Conservation (phyloP, 2,888 invertebrate genomes). For the Prionchulus punctatus region DNA sequence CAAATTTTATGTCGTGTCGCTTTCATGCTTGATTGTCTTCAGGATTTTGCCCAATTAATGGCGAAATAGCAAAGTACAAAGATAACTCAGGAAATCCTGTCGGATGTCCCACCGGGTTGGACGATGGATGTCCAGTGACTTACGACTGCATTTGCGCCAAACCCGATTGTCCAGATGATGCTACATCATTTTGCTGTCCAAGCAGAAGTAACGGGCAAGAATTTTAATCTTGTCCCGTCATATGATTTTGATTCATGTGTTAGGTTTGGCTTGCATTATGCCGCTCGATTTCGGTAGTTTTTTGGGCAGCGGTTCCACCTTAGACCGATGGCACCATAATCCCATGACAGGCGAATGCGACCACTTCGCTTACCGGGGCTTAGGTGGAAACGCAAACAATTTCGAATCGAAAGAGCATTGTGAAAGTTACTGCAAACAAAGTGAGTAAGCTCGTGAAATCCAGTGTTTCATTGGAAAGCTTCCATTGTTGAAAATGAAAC, state of each 20-base stretch:
- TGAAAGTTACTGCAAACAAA: slow-evolving; percentile 2
- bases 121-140: slow-evolving; percentile 13
- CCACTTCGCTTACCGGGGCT: neutral
- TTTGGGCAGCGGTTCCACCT: slow-evolving; percentile 26
- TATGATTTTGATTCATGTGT: slow-evolving; percentile 5
- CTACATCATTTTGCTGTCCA: slow-evolving; percentile 31
- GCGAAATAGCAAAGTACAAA: slow-evolving; percentile 1
- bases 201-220: slow-evolving; percentile 19
- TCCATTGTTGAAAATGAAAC: no score
- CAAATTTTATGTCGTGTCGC: neutral
- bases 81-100: neutral
- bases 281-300: slow-evolving; percentile 29
- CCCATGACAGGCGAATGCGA: neutral
- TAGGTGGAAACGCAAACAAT: neutral
- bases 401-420: neutral
- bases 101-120: neutral
- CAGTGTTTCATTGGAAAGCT: no score
- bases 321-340: slow-evolving; percentile 10
- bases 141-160: slow-evolving; percentile 30
- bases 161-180: slow-evolving; percentile 28
- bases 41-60: neutral
- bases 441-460: no score
- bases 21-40: neutral
- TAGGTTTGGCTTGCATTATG: slow-evolving; percentile 29
- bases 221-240: neutral